Evolutionary conservation across 2,797 vertebrate species (phyloP).

Genomic region (Phylloscopus collybita): DNA sequence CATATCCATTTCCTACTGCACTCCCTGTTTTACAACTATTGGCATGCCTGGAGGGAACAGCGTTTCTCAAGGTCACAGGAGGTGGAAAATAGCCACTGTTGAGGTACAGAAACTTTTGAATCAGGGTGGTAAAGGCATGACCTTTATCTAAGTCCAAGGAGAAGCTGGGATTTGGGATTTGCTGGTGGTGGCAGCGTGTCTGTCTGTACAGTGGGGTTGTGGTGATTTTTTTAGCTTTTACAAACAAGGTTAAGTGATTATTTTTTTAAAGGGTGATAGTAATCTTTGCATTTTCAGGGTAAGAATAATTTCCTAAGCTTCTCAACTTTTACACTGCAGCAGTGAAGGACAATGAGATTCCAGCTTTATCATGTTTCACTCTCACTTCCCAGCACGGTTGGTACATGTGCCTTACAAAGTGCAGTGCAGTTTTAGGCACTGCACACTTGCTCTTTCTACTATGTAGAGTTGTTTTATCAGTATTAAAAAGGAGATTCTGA

Average conservation of each 20-base stretch:
- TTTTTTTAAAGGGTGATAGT: background rate
- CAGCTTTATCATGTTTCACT: accelerated
- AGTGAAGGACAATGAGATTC: background rate
- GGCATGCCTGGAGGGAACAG: constrained; percentile 69
- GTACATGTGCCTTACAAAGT: accelerated
- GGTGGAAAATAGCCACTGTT: constrained; percentile 54
- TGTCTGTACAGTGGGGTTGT: background rate
- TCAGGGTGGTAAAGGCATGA: background rate
- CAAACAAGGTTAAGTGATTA: background rate
- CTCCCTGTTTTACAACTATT: constrained; percentile 77
- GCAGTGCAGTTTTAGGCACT: background rate
- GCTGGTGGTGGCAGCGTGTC: accelerated
- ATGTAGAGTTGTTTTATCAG: background rate
- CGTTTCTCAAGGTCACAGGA: constrained; percentile 79
- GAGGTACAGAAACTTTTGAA: constrained; percentile 23
- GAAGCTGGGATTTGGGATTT: background rate
- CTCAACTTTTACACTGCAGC: background rate
- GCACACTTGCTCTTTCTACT: background rate
- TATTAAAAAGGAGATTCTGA: background rate
- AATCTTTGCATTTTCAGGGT: background rate
- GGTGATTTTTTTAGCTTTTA: background rate
- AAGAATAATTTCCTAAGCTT: background rate
- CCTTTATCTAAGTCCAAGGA: background rate
- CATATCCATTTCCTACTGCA: constrained; percentile 81
- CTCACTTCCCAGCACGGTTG: background rate